Conservation (phyloP, 2,888 invertebrate species). For the Heterodera filipjevi region DNA sequence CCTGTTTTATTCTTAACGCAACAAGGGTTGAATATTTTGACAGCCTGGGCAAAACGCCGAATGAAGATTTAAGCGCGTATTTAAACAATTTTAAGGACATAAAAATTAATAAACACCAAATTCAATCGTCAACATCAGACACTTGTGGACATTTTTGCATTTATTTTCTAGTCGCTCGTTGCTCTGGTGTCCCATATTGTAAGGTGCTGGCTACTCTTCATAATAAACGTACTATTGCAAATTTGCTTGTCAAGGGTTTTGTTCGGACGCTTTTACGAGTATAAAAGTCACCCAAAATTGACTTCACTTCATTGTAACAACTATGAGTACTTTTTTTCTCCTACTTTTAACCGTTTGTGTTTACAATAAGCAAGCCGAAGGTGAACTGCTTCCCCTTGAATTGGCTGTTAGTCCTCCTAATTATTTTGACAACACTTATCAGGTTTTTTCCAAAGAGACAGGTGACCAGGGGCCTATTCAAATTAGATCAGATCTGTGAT, state of each 20-base stretch:
- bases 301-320: not conserved
- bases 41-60: not conserved
- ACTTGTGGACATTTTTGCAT: constrained; percentile 25
- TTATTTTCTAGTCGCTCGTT: not conserved
- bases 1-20: not conserved
- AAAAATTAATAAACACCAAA: not conserved
- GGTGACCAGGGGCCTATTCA: too few species aligned
- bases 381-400: not conserved
- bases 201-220: not conserved
- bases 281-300: not conserved
- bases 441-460: not conserved
- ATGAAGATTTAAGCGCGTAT: not conserved
- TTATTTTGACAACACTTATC: not conserved
- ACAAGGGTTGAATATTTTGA: constrained; percentile 19
- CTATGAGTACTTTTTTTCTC: not conserved
- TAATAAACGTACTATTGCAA: not conserved
- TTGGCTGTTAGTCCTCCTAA: not conserved
- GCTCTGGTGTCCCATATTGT: not conserved
- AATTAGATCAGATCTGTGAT: too few species aligned
- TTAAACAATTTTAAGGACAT: not conserved
- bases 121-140: constrained; percentile 10
- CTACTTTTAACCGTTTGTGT: not conserved
- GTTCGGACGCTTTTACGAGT: not conserved
- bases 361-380: not conserved
- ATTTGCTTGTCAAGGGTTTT: not conserved